Conservation (phyloP, 2,113 vertebrate species). For the Vulpes ferrilata region DNA sequence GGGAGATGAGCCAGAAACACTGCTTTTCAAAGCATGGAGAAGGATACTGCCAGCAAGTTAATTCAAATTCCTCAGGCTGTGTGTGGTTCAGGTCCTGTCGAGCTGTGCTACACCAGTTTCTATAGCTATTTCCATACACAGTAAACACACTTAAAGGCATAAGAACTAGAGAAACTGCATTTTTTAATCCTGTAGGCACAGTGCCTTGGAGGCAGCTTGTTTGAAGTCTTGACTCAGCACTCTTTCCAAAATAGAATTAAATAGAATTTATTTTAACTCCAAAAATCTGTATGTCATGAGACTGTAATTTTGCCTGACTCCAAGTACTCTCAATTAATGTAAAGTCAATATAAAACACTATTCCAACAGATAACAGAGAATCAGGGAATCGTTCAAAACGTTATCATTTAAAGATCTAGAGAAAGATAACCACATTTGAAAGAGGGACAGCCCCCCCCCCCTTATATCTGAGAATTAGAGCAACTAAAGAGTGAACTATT, state of each 20-base stretch:
- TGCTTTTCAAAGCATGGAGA: background rate
- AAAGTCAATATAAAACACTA: background rate
- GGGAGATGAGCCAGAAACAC: background rate
- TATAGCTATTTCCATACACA: background rate
- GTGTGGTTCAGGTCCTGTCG: background rate
- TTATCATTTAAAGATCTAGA: background rate
- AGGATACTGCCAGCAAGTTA: background rate
- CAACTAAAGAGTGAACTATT: background rate
- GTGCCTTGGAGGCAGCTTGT: background rate
- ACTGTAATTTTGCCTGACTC: background rate
- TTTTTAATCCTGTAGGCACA: background rate
- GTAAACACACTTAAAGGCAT: constrained; percentile 7
- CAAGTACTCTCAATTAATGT: background rate
- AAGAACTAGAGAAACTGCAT: background rate
- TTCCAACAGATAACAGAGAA: background rate
- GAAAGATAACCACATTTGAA: background rate
- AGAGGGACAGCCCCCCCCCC: background rate
- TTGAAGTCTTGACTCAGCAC: constrained; percentile 29
- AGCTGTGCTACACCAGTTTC: background rate
- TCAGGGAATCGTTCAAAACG: background rate
- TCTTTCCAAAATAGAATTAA: constrained; percentile 43
- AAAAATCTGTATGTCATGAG: background rate
- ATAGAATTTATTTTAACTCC: background rate
- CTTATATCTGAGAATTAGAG: background rate
- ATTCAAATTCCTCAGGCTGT: background rate